Evolutionary conservation across 2,888 invertebrate genomes (phyloP), one percentile per base, ranked within the genome.

Genomic region (Artemia sinica): DNA sequence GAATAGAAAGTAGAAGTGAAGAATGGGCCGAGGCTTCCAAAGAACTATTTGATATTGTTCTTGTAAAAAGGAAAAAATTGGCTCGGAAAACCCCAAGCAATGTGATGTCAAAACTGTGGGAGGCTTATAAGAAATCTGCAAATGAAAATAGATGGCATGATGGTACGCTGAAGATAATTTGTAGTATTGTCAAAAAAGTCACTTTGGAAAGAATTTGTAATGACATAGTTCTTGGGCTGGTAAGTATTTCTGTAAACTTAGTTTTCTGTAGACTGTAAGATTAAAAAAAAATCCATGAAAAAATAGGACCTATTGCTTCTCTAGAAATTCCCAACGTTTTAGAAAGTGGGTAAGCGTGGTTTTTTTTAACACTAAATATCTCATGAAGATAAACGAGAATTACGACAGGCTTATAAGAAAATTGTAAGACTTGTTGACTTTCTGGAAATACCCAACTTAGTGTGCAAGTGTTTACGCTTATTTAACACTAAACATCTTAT

Each of bases 81-180:
- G 63, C 63, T 2, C n/a, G 14, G 8, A 58, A 58, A 28, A 28
- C 28, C 14, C 63, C 63, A 1, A 28, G 63, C 11, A 28, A 58
- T 10, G n/a, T 58, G 12, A 28, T 58, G 8, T 18, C 28, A 8
- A 58, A 58, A 28, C 14, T 58, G 14, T 58, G 63, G 63, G 63
- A 58, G 14, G 63, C 63, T 18, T 58, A 58, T 58, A 58, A 58
- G 63, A 58, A n/a, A 58, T 18, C 63, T n/a, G 9, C 63, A 28
- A 8, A 18, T 18, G 14, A 58, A 10, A 28, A 58, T n/a, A 58
- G 63, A 28, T 58, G 63, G 63, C n/a, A 58, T n/a, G 63, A 58
- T 58, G 63, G 63, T 2, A n/a, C 28, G 63, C n/a, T 58, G 28
- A n/a, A 28, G 63, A 58, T n/a, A 28, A 10, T 58, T 58, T 58